Percentiles rank a stretch among this genome's conserved stretches.
These are phyloP conservation scores for Himalopsyche kuldschensis DNA, from an alignment of 2,888 invertebrate species.

Conservation along the genomic window DNA sequence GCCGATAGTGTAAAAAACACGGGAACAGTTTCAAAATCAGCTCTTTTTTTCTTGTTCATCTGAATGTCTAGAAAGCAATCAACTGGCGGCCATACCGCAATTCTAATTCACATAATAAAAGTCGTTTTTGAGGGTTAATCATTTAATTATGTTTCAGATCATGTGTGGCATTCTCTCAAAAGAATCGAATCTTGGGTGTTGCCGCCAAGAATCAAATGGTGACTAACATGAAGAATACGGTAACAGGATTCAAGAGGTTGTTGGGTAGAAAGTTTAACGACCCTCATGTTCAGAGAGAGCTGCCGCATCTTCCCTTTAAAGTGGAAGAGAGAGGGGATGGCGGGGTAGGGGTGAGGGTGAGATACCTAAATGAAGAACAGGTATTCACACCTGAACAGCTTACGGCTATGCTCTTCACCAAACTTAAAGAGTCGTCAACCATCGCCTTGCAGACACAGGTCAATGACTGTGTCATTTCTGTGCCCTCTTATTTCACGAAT, in stretches of 20 bases:
- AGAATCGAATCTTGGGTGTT: conserved; percentile 91
- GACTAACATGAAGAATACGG: conserved; percentile 96
- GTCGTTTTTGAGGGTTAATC: too few species aligned
- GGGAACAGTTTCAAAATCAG: too few species aligned
- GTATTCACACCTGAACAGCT: conserved; percentile 88
- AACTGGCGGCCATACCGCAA: too few species aligned
- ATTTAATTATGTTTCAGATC: conserved; percentile 66
- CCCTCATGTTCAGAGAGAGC: conserved; percentile 83
- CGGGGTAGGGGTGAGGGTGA: conserved; percentile 83
- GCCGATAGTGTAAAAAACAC: too few species aligned
- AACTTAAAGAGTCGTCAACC: conserved; percentile 90
- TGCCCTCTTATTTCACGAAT: conserved; percentile 94
- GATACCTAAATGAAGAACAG: conserved; percentile 84
- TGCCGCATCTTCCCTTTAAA: conserved; percentile 77
- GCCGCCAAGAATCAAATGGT: conserved; percentile 96
- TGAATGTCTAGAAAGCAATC: too few species aligned
- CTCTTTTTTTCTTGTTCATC: too few species aligned
- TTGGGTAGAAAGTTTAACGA: conserved; percentile 90
- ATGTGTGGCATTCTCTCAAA: conserved; percentile 92
- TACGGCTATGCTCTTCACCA: conserved; percentile 94
- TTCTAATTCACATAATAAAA: too few species aligned
- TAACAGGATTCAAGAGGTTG: conserved; percentile 90
- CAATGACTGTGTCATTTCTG: conserved; percentile 91
- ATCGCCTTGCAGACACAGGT: conserved; percentile 86
- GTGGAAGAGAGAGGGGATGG: conserved; percentile 77